A percentile compares a stretch with the other conserved stretches of the same genome.
Evolutionary conservation across 92 coral and sea anemone species (phyloP).

Genomic region (Palythoa heliodiscus): DNA sequence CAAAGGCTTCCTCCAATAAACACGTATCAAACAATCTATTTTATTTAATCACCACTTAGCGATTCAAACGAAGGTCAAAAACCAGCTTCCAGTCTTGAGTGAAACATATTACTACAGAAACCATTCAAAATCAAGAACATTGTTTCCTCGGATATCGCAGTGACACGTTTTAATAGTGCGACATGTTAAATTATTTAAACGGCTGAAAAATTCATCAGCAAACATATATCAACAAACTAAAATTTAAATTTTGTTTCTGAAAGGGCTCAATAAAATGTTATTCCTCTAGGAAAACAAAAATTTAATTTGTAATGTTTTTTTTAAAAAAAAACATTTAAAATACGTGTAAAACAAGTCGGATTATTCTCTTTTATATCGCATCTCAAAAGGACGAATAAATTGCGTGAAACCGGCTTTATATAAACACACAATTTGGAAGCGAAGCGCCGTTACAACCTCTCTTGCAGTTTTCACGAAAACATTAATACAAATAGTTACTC

Average conservation of each 20-base stretch:
- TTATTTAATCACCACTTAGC: constrained; percentile 14
- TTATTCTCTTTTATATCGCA: not conserved
- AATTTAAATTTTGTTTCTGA: not conserved
- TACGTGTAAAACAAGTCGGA: not conserved
- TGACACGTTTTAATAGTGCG: not conserved
- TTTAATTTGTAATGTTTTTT: not conserved
- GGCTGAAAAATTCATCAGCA: constrained; percentile 27
- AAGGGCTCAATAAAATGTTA: not conserved
- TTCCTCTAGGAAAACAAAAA: not conserved
- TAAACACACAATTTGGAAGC: constrained; percentile 30
- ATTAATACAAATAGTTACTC: not conserved
- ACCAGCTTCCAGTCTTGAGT: not conserved
- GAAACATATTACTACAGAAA: constrained; percentile 9
- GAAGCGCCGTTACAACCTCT: not conserved
- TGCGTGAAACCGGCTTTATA: not conserved
- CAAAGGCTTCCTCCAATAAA: not conserved
- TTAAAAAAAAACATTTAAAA: not conserved
- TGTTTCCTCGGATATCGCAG: not conserved
- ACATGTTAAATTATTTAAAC: constrained; percentile 36
- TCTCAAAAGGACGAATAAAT: not conserved
- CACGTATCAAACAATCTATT: not conserved
- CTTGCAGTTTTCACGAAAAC: not conserved
- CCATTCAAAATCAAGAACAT: constrained; percentile 7
- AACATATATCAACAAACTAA: constrained; percentile 12
- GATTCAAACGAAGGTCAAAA: not conserved